Conservation (phyloP, 2,113 vertebrate genomes). For the Monarcha castaneiventris region DNA sequence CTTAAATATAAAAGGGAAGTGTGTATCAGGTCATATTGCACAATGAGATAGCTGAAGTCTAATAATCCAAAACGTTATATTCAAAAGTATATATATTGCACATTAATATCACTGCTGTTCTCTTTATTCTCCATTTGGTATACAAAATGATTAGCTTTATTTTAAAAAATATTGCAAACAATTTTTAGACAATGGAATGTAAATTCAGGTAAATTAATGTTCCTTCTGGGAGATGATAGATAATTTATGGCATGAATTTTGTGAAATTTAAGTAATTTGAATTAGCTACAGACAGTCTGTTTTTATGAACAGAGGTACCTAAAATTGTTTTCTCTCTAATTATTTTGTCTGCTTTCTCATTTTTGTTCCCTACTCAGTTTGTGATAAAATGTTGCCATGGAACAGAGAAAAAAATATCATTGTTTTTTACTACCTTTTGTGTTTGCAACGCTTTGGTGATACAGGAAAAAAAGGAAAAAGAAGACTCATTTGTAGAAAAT, state of each 20-base stretch:
- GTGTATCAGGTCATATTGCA: neutral
- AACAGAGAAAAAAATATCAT: neutral
- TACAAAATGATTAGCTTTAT: neutral
- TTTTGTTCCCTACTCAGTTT: neutral
- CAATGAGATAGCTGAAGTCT: neutral
- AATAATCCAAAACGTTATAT: neutral
- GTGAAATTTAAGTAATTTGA: neutral
- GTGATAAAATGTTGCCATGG: neutral
- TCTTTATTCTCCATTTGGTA: neutral
- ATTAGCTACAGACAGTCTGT: neutral
- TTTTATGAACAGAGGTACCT: neutral
- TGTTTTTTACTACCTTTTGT: neutral
- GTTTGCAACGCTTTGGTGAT: neutral
- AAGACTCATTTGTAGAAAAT: neutral
- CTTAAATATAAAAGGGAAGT: neutral
- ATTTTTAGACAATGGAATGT: neutral
- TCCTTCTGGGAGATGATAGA: neutral
- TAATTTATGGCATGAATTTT: neutral
- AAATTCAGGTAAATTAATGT: conserved; percentile 30
- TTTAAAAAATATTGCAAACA: neutral
- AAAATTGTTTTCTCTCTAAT: neutral
- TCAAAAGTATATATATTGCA: neutral
- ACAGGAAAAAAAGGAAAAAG: neutral
- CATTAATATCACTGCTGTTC: neutral
- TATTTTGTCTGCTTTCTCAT: neutral